Evolutionary conservation across 2,113 vertebrate genomes (phyloP).

Genomic region (Muntiacus muntjak): DNA sequence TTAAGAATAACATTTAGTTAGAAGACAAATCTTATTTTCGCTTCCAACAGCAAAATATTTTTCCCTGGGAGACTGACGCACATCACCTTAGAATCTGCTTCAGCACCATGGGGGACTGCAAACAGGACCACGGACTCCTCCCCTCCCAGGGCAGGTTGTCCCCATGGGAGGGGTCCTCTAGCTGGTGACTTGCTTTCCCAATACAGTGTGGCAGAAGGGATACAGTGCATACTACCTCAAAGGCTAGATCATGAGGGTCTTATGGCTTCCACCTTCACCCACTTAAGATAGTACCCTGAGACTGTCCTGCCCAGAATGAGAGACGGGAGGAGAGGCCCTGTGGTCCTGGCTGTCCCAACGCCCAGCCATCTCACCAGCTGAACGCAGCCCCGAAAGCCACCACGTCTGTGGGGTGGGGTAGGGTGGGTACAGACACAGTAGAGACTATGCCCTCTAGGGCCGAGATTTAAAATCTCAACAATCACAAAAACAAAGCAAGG

Average conservation of each 20-base stretch:
- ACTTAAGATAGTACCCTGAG: not conserved
- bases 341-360: not conserved
- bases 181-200: not conserved
- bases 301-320: not conserved
- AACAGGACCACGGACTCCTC: not conserved
- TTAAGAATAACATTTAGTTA: not conserved
- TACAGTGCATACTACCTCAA: not conserved
- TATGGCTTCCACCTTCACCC: not conserved
- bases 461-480: constrained; percentile 36
- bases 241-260: not conserved
- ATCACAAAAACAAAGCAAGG: not conserved
- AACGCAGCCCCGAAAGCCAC: not conserved
- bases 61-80: not conserved
- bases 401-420: not conserved
- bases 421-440: not conserved
- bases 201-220: not conserved
- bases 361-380: not conserved
- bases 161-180: not conserved
- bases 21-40: not conserved
- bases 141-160: not conserved
- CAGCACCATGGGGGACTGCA: not conserved
- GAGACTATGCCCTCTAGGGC: not conserved
- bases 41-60: not conserved
- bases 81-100: not conserved
- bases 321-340: not conserved